A percentile compares a stretch with the other conserved stretches of the same genome.
These are phyloP conservation scores for Megatriorchis doriae DNA, from an alignment of 2,113 vertebrate species.

Conservation along the genomic window DNA sequence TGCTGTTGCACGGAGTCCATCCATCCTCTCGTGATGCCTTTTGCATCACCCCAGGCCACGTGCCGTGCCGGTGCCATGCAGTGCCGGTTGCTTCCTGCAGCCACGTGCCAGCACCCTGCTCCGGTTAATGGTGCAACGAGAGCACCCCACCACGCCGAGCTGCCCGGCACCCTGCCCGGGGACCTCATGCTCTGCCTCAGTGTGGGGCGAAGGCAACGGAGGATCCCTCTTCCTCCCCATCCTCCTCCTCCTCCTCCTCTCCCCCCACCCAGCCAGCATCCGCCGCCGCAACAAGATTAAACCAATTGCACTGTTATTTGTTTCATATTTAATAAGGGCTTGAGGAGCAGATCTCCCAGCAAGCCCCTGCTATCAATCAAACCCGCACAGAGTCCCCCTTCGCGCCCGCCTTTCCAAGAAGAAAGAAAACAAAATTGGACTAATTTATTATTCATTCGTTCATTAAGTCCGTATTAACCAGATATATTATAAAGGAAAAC, in stretches of 20 bases:
- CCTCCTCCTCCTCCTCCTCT: not conserved
- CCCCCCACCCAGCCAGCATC: not conserved
- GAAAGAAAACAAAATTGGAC: slow-evolving; percentile 71
- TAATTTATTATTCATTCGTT: slow-evolving; percentile 72
- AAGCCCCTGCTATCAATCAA: slow-evolving; percentile 61
- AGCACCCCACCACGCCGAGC: not conserved
- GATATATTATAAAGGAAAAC: slow-evolving; percentile 67
- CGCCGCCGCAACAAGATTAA: slow-evolving; percentile 20
- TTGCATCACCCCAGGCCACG: not conserved
- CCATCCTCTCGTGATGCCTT: not conserved
- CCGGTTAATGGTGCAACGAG: not conserved
- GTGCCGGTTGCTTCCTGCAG: not conserved
- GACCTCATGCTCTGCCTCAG: not conserved
- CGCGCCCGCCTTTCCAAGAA: not conserved
- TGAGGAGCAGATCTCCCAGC: slow-evolving; percentile 55
- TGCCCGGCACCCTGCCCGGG: not conserved
- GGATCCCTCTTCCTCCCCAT: not conserved
- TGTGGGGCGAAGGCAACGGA: not conserved
- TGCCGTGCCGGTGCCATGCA: rapidly evolving
- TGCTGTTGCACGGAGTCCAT: not conserved
- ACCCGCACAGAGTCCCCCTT: slow-evolving; percentile 26
- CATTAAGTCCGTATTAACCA: slow-evolving; percentile 67
- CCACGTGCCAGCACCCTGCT: not conserved
- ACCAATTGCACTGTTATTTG: slow-evolving; percentile 51
- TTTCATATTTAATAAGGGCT: slow-evolving; percentile 63